Evolutionary conservation across 2,797 vertebrate species (phyloP).

Genomic region (Taenioides sp.): DNA sequence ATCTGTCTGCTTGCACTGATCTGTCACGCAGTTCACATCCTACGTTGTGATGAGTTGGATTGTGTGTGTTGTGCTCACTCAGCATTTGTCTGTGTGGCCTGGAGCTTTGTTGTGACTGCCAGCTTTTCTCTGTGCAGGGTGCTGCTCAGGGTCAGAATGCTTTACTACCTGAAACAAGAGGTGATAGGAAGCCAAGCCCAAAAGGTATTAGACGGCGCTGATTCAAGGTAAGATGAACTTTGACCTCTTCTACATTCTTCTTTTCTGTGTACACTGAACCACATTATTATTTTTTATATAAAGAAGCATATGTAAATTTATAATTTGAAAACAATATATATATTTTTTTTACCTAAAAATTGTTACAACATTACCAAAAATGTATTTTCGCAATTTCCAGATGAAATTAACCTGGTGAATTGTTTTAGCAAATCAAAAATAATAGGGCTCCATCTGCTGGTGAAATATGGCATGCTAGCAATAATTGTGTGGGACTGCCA

Average conservation of each 20-base stretch:
- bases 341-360: not conserved
- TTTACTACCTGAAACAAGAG: constrained; percentile 99
- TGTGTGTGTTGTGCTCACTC: constrained; percentile 55
- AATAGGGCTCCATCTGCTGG: constrained; percentile 67
- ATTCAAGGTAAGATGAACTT: constrained; percentile 85
- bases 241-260: constrained; percentile 18
- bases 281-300: not conserved
- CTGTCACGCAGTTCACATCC: constrained; percentile 26
- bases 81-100: constrained; percentile 55
- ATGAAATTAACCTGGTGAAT: constrained; percentile 58
- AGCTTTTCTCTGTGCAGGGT: constrained; percentile 82
- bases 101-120: constrained; percentile 70
- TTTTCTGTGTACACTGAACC: not conserved
- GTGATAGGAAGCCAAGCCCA: constrained; percentile 92
- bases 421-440: constrained; percentile 24
- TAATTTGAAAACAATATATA: not conserved
- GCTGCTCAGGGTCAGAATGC: constrained; percentile 97
- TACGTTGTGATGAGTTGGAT: constrained; percentile 18
- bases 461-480: constrained; percentile 16
- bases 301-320: not conserved
- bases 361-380: not conserved
- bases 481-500: not conserved
- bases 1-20: constrained; percentile 2
- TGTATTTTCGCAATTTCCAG: constrained; percentile 13
- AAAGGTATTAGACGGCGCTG: constrained; percentile 89